A percentile compares a stretch with the other conserved stretches of the same genome.
These are phyloP conservation scores for Panurus biarmicus DNA, from an alignment of 2,113 vertebrate species.

Conservation along the genomic window DNA sequence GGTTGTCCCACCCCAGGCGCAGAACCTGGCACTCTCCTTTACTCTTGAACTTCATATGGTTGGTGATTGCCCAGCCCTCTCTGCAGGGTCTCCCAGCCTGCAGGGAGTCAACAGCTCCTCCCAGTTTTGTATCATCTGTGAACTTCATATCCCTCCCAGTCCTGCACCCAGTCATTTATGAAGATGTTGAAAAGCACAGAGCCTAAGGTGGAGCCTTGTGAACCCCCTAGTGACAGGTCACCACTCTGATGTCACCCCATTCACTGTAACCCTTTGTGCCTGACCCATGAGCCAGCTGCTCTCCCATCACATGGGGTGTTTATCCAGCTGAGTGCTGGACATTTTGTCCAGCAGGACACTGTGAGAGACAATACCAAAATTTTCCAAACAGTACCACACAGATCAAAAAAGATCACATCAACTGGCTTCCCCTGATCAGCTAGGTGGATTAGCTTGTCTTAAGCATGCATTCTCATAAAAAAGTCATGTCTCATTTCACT, in stretches of 20 bases:
- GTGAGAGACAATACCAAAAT: neutral
- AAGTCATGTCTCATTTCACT: neutral
- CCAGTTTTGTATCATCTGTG: neutral
- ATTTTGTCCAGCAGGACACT: neutral
- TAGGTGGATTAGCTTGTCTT: neutral
- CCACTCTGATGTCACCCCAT: neutral
- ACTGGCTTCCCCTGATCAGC: neutral
- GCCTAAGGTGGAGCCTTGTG: neutral
- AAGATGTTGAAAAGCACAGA: neutral
- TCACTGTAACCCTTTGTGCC: neutral
- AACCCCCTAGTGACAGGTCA: neutral
- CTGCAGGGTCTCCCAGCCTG: neutral
- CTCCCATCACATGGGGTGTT: neutral
- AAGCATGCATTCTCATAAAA: neutral
- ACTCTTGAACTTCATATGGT: fast-evolving
- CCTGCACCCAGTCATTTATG: too few species aligned
- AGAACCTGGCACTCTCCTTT: fast-evolving
- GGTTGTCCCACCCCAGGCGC: fast-evolving
- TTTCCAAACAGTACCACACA: too few species aligned
- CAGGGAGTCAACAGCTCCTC: neutral
- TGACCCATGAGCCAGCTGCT: neutral
- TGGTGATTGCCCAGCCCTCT: neutral
- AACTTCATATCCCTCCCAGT: neutral
- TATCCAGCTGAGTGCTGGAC: neutral
- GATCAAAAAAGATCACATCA: neutral